Base-by-base conservation (phyloP, 2,888 invertebrate species). In the Caenorhabditis angaria region DNA sequence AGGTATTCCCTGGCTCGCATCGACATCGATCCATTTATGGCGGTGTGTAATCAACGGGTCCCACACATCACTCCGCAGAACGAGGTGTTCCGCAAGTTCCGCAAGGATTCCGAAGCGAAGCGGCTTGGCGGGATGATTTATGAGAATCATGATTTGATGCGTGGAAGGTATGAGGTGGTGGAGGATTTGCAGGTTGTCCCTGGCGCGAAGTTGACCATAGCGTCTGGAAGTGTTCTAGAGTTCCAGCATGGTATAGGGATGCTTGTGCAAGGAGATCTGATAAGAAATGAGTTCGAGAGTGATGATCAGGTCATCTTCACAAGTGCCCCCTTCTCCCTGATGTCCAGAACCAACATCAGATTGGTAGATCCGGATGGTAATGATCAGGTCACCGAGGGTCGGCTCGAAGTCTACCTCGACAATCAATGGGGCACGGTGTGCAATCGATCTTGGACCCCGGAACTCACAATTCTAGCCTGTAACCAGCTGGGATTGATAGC, bases 341-440 rank as follows among this genome's bases (percentile, higher is more conserved):
- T 81, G 0, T 60, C 70, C 20, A 51, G 78, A 6, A 60, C 67
- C 12, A 79, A 82, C 53, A 79, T 87, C 28, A 80, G 87, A 1
- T 65, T 87, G 25, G 82, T 87, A 4, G 80, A 87, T 68, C 83
- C 80, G 24, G 84, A 83, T 56, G 85, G 83, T n/a, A 83, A 80
- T 48, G 82, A 81, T 54, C 75, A 77, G 27, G 84, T 84, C 18
- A 71, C 79, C 48, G 95, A 96, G 90, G 99, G 99, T 0, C 91
- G 96, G n/a, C 81, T 90, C 24, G 89, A 92, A 89, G 90, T 97
- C 0, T 91, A 92, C 83, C 90, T 96, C 10, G 92, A 93, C 69
- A 93, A 92, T 0, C 92, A 92, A 87, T 97, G 97, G 97, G 97
- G 97, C 41, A 97, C 97, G 0, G 94, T 99, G 0, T 99, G 99